phyloP scores from a whole-genome alignment of 1,140 invertebrate genomes.

The Coenobita brevimanus region DNA sequence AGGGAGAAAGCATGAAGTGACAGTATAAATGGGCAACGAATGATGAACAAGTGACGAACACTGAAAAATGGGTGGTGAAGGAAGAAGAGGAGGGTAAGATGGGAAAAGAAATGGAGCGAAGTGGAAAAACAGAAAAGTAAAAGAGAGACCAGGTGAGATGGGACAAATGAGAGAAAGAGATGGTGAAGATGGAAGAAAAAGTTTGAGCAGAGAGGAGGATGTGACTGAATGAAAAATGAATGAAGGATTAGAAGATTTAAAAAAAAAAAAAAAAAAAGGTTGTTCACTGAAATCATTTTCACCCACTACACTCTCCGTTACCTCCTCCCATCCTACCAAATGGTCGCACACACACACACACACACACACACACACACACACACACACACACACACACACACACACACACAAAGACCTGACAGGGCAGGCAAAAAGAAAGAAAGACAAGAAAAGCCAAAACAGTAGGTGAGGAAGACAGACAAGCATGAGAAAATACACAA shows the following conservation, averaged over 20 bases:
- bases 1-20: no score
- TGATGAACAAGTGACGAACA: no score
- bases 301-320: neutral
- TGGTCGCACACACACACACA: conserved; percentile 9
- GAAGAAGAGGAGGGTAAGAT: neutral
- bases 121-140: neutral
- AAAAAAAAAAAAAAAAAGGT: neutral
- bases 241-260: neutral
- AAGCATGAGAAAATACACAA: no score
- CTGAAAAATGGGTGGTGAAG: neutral
- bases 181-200: neutral
- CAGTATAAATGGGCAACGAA: no score
- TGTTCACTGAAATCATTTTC: neutral
- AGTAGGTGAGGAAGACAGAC: no score
- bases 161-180: neutral
- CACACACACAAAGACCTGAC: neutral
- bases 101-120: no score
- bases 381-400: conserved; percentile 36
- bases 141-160: neutral
- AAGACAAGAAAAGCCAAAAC: no score
- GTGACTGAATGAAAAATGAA: neutral
- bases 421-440: no score
- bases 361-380: conserved; percentile 34
- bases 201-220: neutral
- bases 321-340: neutral